Conservation (phyloP, 2,797 vertebrate genomes). For the Hipposideros larvatus region DNA sequence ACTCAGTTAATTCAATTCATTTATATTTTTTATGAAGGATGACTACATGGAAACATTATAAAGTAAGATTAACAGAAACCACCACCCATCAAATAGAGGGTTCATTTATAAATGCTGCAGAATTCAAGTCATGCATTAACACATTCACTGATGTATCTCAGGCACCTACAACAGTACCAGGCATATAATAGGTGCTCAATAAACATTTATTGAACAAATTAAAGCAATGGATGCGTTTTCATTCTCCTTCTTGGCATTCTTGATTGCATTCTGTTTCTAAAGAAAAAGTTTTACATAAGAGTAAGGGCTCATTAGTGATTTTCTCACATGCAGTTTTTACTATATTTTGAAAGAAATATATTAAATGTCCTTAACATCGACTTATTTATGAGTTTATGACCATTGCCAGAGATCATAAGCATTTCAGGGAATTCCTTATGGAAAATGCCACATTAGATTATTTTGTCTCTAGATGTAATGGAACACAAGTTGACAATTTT, state of each 20-base stretch:
- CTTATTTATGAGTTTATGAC: neutral
- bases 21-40: neutral
- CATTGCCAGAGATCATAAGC: neutral
- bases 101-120: neutral
- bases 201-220: constrained; percentile 39
- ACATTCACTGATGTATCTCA: neutral
- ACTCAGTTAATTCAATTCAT: neutral
- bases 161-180: neutral
- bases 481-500: constrained; percentile 18
- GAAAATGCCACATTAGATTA: neutral
- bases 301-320: constrained; percentile 17
- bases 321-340: neutral
- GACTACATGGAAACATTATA: neutral
- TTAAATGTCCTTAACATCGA: neutral
- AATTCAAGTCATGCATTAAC: neutral
- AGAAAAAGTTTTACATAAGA: neutral
- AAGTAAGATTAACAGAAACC: neutral
- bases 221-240: constrained; percentile 10
- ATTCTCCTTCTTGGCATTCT: neutral
- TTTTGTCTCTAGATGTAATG: neutral
- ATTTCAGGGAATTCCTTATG: neutral
- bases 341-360: constrained; percentile 44
- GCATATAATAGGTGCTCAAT: neutral
- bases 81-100: neutral
- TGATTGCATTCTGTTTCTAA: constrained; percentile 42